Percentiles rank a stretch among this genome's conserved stretches.
These are phyloP conservation scores for Mycalesis mineus DNA, from an alignment of 2,888 invertebrate species.

Conservation along the genomic window DNA sequence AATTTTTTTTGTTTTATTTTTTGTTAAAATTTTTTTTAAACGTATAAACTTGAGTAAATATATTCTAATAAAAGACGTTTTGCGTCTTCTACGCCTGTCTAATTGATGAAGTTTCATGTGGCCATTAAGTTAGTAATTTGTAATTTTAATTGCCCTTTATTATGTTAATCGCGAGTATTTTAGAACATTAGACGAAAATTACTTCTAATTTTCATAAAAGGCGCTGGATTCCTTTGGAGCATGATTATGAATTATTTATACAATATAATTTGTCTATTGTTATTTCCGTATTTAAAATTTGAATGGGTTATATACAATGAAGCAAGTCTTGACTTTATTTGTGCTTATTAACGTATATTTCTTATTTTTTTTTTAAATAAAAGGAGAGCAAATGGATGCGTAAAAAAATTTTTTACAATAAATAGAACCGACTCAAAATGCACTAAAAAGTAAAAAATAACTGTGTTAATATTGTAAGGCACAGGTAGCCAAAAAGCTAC, in stretches of 20 bases:
- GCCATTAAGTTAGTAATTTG: slow-evolving; percentile 3
- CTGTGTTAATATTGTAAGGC: no score
- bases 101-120: background rate
- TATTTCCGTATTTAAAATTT: background rate
- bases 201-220: slow-evolving; percentile 7
- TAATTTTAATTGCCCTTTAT: slow-evolving; percentile 1
- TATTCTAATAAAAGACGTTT: background rate
- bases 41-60: background rate
- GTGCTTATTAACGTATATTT: no score
- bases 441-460: no score
- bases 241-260: background rate
- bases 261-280: background rate
- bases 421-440: no score
- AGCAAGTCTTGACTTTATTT: no score
- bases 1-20: no score
- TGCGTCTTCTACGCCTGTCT: background rate
- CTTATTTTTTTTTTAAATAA: no score
- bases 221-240: background rate
- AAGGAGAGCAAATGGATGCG: no score
- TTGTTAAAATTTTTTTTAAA: no score
- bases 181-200: background rate
- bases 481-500: no score
- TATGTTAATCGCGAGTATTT: slow-evolving; percentile 1
- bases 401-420: no score
- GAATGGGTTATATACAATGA: no score